Evolutionary conservation across 1,140 invertebrate species (phyloP).

Genomic region (Aradophagus sp.): DNA sequence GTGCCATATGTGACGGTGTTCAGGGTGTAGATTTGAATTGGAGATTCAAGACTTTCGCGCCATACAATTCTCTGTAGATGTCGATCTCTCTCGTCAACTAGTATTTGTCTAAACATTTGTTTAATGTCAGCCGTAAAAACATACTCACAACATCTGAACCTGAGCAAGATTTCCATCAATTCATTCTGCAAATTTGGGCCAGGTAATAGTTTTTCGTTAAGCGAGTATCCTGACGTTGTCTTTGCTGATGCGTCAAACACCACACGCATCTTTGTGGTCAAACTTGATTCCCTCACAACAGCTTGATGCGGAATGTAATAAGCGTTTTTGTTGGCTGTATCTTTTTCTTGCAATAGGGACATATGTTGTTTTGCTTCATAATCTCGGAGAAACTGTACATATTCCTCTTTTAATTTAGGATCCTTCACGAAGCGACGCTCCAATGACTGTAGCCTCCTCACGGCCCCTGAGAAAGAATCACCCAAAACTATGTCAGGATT

Average conservation of each 20-base stretch:
- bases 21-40: background rate
- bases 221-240: background rate
- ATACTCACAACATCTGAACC: background rate
- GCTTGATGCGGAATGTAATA: conserved; percentile 22
- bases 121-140: background rate
- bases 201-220: background rate
- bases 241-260: conserved; percentile 2
- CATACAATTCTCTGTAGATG: background rate
- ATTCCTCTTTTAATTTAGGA: conserved; percentile 5
- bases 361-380: conserved; percentile 6
- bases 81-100: background rate
- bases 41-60: background rate
- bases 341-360: background rate
- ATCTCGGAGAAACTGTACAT: conserved; percentile 7
- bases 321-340: background rate
- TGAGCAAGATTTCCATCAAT: background rate
- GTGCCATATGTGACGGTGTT: conserved; percentile 3
- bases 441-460: background rate
- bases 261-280: background rate
- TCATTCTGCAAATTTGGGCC: background rate
- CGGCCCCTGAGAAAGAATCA: conserved; percentile 1
- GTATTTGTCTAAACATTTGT: background rate
- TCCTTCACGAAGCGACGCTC: conserved; percentile 1
- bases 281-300: background rate
- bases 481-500: background rate